Evolutionary conservation across 2,113 vertebrate genomes (phyloP).

Genomic region (Acrocephalus arundinaceus): DNA sequence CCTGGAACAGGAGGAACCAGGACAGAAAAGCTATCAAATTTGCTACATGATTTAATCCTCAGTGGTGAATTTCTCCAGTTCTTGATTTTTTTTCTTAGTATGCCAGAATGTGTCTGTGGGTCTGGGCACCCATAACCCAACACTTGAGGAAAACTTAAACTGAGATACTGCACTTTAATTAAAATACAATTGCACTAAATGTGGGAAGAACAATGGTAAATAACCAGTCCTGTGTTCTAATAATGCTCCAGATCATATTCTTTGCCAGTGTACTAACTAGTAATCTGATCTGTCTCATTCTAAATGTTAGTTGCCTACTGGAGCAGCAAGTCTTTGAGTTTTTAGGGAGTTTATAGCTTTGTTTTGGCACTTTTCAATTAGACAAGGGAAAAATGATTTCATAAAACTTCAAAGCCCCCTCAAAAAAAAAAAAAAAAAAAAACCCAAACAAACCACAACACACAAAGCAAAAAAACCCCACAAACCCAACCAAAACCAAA

Average conservation of each 20-base stretch:
- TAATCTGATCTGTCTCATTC: neutral
- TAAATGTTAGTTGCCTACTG: neutral
- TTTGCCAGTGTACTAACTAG: neutral
- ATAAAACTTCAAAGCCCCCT: accelerated
- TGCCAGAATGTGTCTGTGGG: neutral
- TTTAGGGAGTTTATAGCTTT: neutral
- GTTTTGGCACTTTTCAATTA: accelerated
- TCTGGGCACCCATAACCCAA: neutral
- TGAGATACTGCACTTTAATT: neutral
- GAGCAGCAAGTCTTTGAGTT: neutral
- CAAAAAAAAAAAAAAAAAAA: neutral
- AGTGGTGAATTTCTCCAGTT: neutral
- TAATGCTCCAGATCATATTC: neutral
- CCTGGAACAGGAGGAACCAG: neutral
- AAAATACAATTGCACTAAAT: neutral
- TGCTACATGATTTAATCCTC: neutral
- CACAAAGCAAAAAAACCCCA: neutral
- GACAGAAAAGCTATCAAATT: neutral
- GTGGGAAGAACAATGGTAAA: neutral
- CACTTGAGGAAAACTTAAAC: neutral
- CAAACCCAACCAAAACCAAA: neutral
- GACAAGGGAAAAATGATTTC: neutral
- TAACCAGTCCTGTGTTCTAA: neutral
- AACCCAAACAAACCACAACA: too few species aligned
- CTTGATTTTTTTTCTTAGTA: neutral